These are phyloP conservation scores for Intellagama lesueurii DNA, from an alignment of 2,797 vertebrate species.

Conservation along the genomic window DNA sequence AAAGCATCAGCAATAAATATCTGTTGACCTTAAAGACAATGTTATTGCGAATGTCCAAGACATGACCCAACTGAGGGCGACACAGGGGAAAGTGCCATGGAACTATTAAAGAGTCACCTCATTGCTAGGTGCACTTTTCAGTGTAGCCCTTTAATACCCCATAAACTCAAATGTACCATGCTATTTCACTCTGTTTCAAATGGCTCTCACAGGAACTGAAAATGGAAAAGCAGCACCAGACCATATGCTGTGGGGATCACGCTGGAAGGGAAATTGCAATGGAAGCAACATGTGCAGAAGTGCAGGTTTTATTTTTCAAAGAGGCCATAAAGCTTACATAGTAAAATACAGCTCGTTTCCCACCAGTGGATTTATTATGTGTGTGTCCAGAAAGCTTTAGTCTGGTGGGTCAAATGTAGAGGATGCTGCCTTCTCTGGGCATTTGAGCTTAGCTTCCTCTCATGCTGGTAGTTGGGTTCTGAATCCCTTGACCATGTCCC, in stretches of 20 bases:
- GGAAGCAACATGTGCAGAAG: neutral
- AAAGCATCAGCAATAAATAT: neutral
- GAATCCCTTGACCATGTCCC: too few species aligned
- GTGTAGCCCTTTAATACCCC: slow-evolving; percentile 71
- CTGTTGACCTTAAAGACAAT: slow-evolving; percentile 57
- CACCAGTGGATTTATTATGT: slow-evolving; percentile 45
- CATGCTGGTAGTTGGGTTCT: too few species aligned
- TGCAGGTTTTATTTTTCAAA: slow-evolving; percentile 32
- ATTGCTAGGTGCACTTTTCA: slow-evolving; percentile 61
- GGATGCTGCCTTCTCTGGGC: neutral
- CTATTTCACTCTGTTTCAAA: slow-evolving; percentile 69
- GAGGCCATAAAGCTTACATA: slow-evolving; percentile 54
- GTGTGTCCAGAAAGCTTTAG: slow-evolving; percentile 41
- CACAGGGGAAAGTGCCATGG: slow-evolving; percentile 59
- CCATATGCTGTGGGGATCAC: slow-evolving; percentile 71
- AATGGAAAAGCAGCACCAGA: slow-evolving; percentile 68
- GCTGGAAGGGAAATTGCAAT: slow-evolving; percentile 50
- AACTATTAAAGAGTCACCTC: slow-evolving; percentile 68
- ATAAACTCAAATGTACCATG: slow-evolving; percentile 76
- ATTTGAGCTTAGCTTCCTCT: neutral
- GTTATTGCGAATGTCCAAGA: slow-evolving; percentile 47
- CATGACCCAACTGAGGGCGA: slow-evolving; percentile 48
- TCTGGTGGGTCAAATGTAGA: neutral
- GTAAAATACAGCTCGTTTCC: slow-evolving; percentile 63
- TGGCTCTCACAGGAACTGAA: slow-evolving; percentile 65